Base-by-base conservation (phyloP, 2,797 vertebrate genomes). In the Hephaestus fuliginosus region DNA sequence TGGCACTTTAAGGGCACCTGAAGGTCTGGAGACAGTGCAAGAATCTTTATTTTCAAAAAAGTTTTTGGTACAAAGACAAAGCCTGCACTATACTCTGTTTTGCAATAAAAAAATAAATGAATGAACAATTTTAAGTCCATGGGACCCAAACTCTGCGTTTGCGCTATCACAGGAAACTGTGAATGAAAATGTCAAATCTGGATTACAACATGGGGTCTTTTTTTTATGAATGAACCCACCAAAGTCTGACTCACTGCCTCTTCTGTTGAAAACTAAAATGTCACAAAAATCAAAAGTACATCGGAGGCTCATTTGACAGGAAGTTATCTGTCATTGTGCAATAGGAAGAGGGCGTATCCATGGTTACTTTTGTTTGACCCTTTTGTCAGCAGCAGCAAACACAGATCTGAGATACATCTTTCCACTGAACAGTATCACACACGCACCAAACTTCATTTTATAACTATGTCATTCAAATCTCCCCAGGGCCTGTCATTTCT, bases 321-420 rank as follows among this genome's bases (percentile, higher is more conserved):
- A 91, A 91, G 83, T 79, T 61, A 76, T 84, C 53, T 78, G 68
- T 17, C 72, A 14, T 88, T 91, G 78, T 86, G 87, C 72, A 92
- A 91, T 61, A 92, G 85, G 81, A 90, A 91, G 79, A 68, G 70
- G 76, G 63, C 73, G 86, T 87, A 82, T 70, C 86, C 82, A 90
- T 88, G 82, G 88, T 86, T 84, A 90, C 77, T 62, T 85, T 77
- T 86, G 73, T 80, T 51, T 84, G 78, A 86, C 70, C 63, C 43
- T 84, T 81, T 80, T 87, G 44, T 83, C 28, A 72, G 62, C 65
- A 33, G 69, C 63, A 78, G 68, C 64, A 80, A 74, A 76, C 61
- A 71, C 3, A 57, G 49, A 61, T 65, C 25, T 74, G 46, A 64
- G 55, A 80, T 75, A 76, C 65, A 61, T 46, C 30, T 58, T 86